Base-by-base conservation (phyloP, 2,113 vertebrate species). In the Platichthys flesus region DNA sequence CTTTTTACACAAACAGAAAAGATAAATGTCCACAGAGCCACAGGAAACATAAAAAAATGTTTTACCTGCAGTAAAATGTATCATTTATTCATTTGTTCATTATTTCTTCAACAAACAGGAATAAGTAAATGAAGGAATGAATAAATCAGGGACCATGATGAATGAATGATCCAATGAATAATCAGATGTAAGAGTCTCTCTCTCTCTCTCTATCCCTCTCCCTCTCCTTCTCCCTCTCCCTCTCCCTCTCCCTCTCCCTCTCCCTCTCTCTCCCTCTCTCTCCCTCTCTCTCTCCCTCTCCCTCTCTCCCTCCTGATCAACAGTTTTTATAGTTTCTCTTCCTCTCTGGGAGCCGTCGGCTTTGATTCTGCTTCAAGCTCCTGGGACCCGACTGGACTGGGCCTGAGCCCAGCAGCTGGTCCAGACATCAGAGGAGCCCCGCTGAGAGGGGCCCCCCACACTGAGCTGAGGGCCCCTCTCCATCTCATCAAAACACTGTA, bases 321-420 rank as follows among this genome's bases (percentile, higher is more conserved):
- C 71, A 74, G 37, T 47, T 55, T 5, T 49, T 67, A 24, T 51
- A 5, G 42, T 56, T 21, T 35, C 31, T 35, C 31, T 40, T 42
- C 40, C 21, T 57, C 74, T 67, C 13, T 2, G 74, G 64, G 66
- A 67, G 23, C 35, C 26, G 15, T n/a, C 9, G 14, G 2, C 72
- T 85, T 83, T 80, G 74, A 85, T 72, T 76, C 45, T n/a, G n/a
- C 21, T 42, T 52, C 47, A 13, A 74, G 69, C 45, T 28, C 62
- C 0, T 13, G 56, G 51, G 61, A 51, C 56, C 68, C 23, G 20
- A 31, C 23, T 16, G 0, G 54, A 49, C 40, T 10, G n/a, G 21
- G 31, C 45, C 23, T n/a, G 55, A 52, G 23, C 58, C 24, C 45
- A 3, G 18, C 35, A 69, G 67, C 68, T 73, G 69, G 24, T 56